phyloP scores from a whole-genome alignment of 2,888 invertebrate species.

The Ramazzottius varieornatus region DNA sequence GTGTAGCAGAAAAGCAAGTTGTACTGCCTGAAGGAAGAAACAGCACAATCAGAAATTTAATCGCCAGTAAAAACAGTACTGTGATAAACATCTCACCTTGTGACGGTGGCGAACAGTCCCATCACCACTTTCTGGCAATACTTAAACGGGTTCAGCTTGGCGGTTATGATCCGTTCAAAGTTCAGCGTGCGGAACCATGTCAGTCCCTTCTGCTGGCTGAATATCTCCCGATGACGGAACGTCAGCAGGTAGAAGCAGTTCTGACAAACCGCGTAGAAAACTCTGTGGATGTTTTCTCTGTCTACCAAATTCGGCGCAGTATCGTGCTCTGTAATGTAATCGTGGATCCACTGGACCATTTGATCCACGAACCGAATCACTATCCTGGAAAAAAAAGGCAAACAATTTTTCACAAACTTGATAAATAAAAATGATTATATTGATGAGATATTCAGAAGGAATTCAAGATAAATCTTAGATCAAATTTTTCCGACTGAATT shows the following conservation, averaged over 20 bases:
- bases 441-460: too few species aligned
- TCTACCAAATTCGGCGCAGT: not conserved
- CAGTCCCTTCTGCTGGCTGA: constrained; percentile 43
- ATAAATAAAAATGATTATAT: too few species aligned
- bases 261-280: constrained; percentile 76
- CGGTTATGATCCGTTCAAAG: constrained; percentile 55
- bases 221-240: constrained; percentile 58
- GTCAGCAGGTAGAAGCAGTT: constrained; percentile 70
- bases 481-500: too few species aligned
- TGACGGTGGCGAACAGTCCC: constrained; percentile 23
- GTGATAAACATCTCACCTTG: too few species aligned
- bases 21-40: constrained; percentile 28
- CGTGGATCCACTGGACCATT: constrained; percentile 56
- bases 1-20: constrained; percentile 76
- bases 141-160: constrained; percentile 58
- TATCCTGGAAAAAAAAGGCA: constrained; percentile 27
- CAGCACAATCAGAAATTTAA: not conserved
- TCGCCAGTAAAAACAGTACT: too few species aligned
- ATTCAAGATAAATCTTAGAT: too few species aligned
- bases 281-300: constrained; percentile 39
- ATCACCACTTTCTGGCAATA: constrained; percentile 33
- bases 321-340: constrained; percentile 34
- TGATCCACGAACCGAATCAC: constrained; percentile 37
- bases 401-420: too few species aligned
- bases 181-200: constrained; percentile 52